Evolutionary conservation across 1,140 invertebrate species (phyloP).

Genomic region (Eumeta japonica): DNA sequence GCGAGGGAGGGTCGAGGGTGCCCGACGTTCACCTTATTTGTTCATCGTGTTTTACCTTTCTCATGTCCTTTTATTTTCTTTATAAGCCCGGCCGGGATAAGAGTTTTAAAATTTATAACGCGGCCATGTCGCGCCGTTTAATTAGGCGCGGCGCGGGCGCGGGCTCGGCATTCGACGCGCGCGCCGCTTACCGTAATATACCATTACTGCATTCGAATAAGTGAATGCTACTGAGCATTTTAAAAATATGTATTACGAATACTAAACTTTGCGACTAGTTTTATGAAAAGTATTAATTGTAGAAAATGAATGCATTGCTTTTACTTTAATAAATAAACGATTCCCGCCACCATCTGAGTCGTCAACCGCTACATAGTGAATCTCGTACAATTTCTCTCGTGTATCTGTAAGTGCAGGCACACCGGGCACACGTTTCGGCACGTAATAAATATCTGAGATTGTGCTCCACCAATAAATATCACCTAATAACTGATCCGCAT

Average conservation of each 20-base stretch:
- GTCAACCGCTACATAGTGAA: not conserved
- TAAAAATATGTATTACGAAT: conserved; percentile 22
- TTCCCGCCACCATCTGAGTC: not conserved
- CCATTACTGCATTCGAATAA: conserved; percentile 20
- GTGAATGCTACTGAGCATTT: conserved; percentile 17
- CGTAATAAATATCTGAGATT: not conserved
- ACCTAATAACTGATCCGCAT: conserved; percentile 19
- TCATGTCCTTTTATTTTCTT: conserved; percentile 15
- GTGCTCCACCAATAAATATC: conserved; percentile 14
- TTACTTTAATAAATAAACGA: not conserved
- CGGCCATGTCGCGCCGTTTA: conserved; percentile 39
- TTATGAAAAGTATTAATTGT: conserved; percentile 10
- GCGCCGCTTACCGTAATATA: conserved; percentile 22
- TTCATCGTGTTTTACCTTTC: conserved; percentile 9
- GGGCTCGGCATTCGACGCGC: conserved; percentile 72
- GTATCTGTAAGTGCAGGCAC: too few species aligned
- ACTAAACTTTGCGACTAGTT: conserved; percentile 14
- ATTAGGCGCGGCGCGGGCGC: conserved; percentile 35
- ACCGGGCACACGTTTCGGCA: not conserved
- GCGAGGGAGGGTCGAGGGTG: not conserved
- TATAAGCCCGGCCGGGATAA: conserved; percentile 14
- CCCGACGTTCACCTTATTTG: not conserved
- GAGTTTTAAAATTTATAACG: conserved; percentile 45
- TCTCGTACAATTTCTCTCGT: not conserved
- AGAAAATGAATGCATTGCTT: not conserved